phyloP scores from a whole-genome alignment of 2,797 vertebrate species.

The Sebastes oblongus region DNA sequence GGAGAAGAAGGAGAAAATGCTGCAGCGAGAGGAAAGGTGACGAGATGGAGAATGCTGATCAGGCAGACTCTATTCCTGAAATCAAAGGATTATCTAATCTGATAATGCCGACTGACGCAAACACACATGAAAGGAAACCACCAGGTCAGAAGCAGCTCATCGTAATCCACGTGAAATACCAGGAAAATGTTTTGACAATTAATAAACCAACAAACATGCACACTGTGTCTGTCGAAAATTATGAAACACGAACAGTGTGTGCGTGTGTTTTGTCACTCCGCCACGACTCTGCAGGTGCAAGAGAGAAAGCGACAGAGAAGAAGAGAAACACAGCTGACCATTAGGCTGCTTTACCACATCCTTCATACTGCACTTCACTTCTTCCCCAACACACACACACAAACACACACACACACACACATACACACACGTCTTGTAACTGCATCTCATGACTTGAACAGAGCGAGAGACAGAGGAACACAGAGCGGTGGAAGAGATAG shows the following conservation, averaged over 20 bases:
- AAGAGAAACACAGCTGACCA: slow-evolving; percentile 5
- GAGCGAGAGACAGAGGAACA: not conserved
- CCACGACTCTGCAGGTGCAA: not conserved
- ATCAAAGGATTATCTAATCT: slow-evolving; percentile 70
- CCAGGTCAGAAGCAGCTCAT: slow-evolving; percentile 52
- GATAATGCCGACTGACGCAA: slow-evolving; percentile 62
- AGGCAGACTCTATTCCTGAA: slow-evolving; percentile 55
- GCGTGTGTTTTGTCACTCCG: not conserved
- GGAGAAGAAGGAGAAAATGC: slow-evolving; percentile 10
- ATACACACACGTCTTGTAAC: not conserved
- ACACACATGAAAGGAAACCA: slow-evolving; percentile 47
- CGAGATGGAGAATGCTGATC: slow-evolving; percentile 60
- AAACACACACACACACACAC: not conserved
- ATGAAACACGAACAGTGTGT: slow-evolving; percentile 21
- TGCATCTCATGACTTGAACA: slow-evolving; percentile 2
- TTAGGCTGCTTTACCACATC: slow-evolving; percentile 7
- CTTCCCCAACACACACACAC: not conserved
- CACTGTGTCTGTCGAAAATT: slow-evolving; percentile 5
- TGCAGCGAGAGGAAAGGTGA: slow-evolving; percentile 32
- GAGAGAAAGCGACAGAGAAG: not conserved
- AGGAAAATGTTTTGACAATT: slow-evolving; percentile 29
- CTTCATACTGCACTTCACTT: not conserved
- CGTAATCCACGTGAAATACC: slow-evolving; percentile 49
- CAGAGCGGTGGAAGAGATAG: slow-evolving; percentile 6
- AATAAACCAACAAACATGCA: slow-evolving; percentile 39